Base-by-base conservation (phyloP, 2,888 invertebrate genomes). In the Hedya salicella region DNA sequence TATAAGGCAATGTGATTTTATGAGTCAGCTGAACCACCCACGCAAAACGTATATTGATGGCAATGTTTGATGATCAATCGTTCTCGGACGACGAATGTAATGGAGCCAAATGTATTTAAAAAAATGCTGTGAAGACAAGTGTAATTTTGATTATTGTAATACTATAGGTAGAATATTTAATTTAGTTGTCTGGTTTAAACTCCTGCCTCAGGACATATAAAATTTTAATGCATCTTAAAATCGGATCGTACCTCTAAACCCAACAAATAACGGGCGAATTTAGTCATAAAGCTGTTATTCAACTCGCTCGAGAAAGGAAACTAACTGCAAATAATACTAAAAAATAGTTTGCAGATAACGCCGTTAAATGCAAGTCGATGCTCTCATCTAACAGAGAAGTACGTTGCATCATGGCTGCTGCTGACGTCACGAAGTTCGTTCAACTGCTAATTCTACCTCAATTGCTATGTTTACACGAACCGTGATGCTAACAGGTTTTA, bases 371-470 rank as follows among this genome's bases (percentile, higher is more conserved):
- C 40, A 61, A 63, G 66, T 66, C 66, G 61, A 61, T 61, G 66
- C 54, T 60, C 66, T 54, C 50, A 44, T 50, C 61, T 19, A 49
- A 30, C 40, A 48, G 54, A 66, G 39, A 48, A 40, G 32, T 19
- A 46, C 36, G 60, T 66, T 66, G 48, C 60, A 60, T 66, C 65
- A 65, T 44, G 19, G 40, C 16, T 44, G 54, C 21, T 17, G 21
- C 46, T 66, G 61, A 66, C 66, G 66, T 61, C 60, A 66, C 46
- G 19, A 48, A 54, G 66, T 61, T 66, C 66, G 48, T 66, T 66
- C 54, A 66, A 66, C 66, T 53, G 36, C 52, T 49, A 54, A 60
- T 53, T 66, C 42, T 54, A 54, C 30, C 60, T 36, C 54, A 66
- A 60, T 52, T 44, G 17, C 36, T 25, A 57, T 65, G 39, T 61